These are phyloP conservation scores for Hyles vespertilio DNA, from an alignment of 1,140 invertebrate genomes.

Conservation along the genomic window DNA sequence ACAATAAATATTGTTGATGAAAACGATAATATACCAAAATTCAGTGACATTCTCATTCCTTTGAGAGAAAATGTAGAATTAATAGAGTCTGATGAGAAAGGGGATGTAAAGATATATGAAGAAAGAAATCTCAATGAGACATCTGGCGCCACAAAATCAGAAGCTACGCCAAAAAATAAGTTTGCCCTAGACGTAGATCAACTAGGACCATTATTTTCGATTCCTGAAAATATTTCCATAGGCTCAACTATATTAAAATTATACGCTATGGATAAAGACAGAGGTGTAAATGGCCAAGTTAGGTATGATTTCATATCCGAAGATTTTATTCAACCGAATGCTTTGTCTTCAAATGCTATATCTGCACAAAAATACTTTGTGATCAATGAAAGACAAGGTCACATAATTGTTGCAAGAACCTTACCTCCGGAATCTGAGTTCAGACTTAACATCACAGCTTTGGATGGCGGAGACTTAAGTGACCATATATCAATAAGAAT, in stretches of 20 bases:
- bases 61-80: slow-evolving; percentile 81
- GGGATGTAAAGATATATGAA: slow-evolving; percentile 62
- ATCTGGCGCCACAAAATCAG: slow-evolving; percentile 45
- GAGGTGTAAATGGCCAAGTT: slow-evolving; percentile 83
- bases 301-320: slow-evolving; percentile 85
- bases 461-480: slow-evolving; percentile 84
- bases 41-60: slow-evolving; percentile 80
- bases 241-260: slow-evolving; percentile 86
- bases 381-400: slow-evolving; percentile 84
- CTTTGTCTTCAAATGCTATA: slow-evolving; percentile 55
- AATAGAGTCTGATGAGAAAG: slow-evolving; percentile 76
- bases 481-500: slow-evolving; percentile 82
- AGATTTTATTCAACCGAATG: slow-evolving; percentile 75
- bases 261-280: slow-evolving; percentile 89
- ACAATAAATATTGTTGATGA: slow-evolving; percentile 85
- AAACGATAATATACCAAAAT: slow-evolving; percentile 89
- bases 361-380: slow-evolving; percentile 81
- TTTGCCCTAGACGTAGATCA: slow-evolving; percentile 62
- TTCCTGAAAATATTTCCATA: slow-evolving; percentile 87
- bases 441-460: slow-evolving; percentile 84
- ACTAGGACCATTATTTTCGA: slow-evolving; percentile 77
- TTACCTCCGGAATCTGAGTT: slow-evolving; percentile 88
- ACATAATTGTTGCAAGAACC: slow-evolving; percentile 84
- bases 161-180: slow-evolving; percentile 72
- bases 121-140: slow-evolving; percentile 55